A percentile compares a stretch with the other conserved stretches of the same genome.
Evolutionary conservation across 2,113 vertebrate genomes (phyloP).

Genomic region (Orcinus orca): DNA sequence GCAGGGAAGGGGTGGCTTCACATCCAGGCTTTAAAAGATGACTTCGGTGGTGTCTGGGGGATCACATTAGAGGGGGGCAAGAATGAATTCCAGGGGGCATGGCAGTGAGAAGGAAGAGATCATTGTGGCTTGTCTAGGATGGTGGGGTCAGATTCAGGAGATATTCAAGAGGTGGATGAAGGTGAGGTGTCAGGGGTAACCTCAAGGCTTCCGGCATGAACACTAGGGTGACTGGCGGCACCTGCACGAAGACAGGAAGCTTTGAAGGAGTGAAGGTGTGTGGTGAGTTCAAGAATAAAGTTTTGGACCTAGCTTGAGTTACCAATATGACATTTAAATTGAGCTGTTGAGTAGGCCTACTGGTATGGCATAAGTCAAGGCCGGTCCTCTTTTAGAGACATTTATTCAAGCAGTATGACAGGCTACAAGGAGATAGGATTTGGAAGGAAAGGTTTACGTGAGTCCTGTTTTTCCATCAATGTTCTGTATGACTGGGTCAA

Average conservation of each 20-base stretch:
- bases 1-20: not conserved
- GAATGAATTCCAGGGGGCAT: not conserved
- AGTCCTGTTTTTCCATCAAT: not conserved
- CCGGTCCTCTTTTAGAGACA: not conserved
- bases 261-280: not conserved
- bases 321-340: not conserved
- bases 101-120: not conserved
- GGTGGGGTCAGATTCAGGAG: not conserved
- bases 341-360: not conserved
- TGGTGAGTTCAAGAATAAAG: not conserved
- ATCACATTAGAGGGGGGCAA: not conserved
- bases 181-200: not conserved
- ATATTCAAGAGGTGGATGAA: not conserved
- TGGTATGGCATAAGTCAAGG: not conserved
- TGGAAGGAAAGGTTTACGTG: not conserved
- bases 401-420: not conserved
- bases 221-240: not conserved
- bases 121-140: not conserved
- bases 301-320: not conserved
- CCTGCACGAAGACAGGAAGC: not conserved
- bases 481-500: not conserved
- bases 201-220: not conserved
- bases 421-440: not conserved
- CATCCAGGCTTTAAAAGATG: not conserved
- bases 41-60: not conserved